These are phyloP conservation scores for Enteromius viviparus DNA, from an alignment of 2,797 vertebrate species.

Conservation along the genomic window DNA sequence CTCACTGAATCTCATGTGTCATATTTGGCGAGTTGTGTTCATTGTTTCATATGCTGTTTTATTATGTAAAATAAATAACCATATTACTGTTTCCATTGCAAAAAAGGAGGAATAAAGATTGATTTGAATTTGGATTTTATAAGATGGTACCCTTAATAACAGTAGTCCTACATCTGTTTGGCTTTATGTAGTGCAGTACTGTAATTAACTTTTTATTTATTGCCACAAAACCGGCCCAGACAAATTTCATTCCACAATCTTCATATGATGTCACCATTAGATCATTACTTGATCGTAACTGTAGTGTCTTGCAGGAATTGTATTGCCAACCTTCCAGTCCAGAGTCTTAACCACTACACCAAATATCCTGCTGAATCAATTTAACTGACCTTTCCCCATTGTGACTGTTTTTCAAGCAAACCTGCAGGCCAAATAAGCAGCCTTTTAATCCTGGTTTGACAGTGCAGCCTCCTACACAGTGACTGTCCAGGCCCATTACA, in stretches of 20 bases:
- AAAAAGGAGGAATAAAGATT: not conserved
- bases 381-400: slow-evolving; percentile 13
- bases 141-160: slow-evolving; percentile 7
- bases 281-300: not conserved
- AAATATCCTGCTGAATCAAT: slow-evolving; percentile 3
- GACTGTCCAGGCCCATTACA: slow-evolving; percentile 42
- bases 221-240: not conserved
- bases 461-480: slow-evolving; percentile 40
- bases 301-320: not conserved
- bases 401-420: slow-evolving; percentile 27
- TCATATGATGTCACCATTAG: not conserved
- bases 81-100: not conserved
- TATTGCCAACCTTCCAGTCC: not conserved
- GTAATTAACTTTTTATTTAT: not conserved
- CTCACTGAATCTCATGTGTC: slow-evolving; percentile 46
- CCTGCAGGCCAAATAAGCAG: slow-evolving; percentile 20
- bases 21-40: slow-evolving; percentile 40
- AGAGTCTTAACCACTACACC: slow-evolving; percentile 6
- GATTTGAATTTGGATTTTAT: not conserved
- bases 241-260: not conserved
- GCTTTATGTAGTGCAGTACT: not conserved
- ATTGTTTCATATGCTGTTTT: slow-evolving; percentile 43
- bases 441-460: slow-evolving; percentile 40
- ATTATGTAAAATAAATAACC: slow-evolving; percentile 19
- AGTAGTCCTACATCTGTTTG: not conserved